Evolutionary conservation across 2,797 vertebrate genomes (phyloP).

Genomic region (Amblyraja radiata): DNA sequence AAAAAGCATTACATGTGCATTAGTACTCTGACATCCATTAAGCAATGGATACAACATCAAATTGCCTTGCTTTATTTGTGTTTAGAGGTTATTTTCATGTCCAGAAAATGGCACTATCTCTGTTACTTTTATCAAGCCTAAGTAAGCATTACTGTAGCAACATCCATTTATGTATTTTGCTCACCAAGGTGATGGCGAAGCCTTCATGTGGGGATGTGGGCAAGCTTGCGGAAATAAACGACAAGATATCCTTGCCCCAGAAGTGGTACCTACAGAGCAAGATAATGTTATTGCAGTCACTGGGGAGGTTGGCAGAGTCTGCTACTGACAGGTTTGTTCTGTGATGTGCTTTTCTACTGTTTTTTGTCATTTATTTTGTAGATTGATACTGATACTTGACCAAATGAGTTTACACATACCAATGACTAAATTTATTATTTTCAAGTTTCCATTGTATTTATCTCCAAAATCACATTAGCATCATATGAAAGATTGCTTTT

Average conservation of each 20-base stretch:
- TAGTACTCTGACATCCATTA: background rate
- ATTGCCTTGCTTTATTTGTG: background rate
- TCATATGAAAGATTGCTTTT: background rate
- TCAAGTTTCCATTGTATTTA: background rate
- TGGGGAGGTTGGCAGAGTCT: conserved; percentile 49
- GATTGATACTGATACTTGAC: background rate
- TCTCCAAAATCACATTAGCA: background rate
- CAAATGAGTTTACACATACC: background rate
- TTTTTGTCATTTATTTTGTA: background rate
- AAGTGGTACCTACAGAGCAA: conserved; percentile 45
- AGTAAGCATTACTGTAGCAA: conserved; percentile 2
- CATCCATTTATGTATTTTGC: conserved; percentile 13
- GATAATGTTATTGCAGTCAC: conserved; percentile 45
- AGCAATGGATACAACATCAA: background rate
- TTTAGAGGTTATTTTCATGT: background rate
- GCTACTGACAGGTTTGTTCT: conserved; percentile 48
- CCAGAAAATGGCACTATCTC: background rate
- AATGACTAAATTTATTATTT: background rate
- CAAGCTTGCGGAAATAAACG: conserved; percentile 45
- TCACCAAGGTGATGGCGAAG: conserved; percentile 46
- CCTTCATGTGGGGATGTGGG: conserved; percentile 52
- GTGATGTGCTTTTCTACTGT: background rate
- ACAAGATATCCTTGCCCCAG: conserved; percentile 46
- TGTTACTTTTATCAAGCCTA: conserved; percentile 1
- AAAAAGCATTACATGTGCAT: background rate